Percentiles rank a stretch among this genome's conserved stretches.
Evolutionary conservation across 2,113 vertebrate species (phyloP).

Genomic region (Ameiurus melas): DNA sequence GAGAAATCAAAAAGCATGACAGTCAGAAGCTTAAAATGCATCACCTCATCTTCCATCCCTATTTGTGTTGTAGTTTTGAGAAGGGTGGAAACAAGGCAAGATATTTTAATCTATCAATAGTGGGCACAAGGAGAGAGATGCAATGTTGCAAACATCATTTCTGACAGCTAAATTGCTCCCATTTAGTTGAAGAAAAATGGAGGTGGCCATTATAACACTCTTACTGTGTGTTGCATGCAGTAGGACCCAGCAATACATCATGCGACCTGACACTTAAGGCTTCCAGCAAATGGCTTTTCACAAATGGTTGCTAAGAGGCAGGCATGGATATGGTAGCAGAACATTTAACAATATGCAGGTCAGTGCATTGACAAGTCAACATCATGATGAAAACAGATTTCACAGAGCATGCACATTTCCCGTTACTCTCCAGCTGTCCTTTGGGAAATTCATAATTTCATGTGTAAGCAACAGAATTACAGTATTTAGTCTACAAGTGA

Average conservation of each 20-base stretch:
- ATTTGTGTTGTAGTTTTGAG: constrained; percentile 47
- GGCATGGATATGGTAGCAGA: constrained; percentile 41
- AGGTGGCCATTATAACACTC: constrained; percentile 60
- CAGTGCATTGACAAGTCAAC: constrained; percentile 43
- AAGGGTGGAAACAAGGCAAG: constrained; percentile 52
- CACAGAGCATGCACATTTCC: neutral
- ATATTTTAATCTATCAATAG: constrained; percentile 61
- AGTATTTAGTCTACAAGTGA: neutral
- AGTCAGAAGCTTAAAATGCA: constrained; percentile 48
- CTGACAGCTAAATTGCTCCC: constrained; percentile 70
- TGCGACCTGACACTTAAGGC: constrained; percentile 56
- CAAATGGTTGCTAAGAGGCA: constrained; percentile 53
- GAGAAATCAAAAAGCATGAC: constrained; percentile 55
- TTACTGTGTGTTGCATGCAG: constrained; percentile 62
- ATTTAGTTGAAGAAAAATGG: constrained; percentile 66
- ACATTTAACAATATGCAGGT: constrained; percentile 45
- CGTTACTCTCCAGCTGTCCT: neutral
- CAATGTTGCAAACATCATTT: constrained; percentile 65
- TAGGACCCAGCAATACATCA: constrained; percentile 62
- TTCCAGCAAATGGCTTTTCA: constrained; percentile 62
- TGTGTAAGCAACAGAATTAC: neutral
- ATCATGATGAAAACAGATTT: constrained; percentile 36
- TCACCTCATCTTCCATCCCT: constrained; percentile 26
- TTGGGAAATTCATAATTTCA: constrained; percentile 10
- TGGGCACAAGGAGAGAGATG: constrained; percentile 57